phyloP scores from a whole-genome alignment of 2,797 vertebrate genomes.

The Aratinga solstitialis region DNA sequence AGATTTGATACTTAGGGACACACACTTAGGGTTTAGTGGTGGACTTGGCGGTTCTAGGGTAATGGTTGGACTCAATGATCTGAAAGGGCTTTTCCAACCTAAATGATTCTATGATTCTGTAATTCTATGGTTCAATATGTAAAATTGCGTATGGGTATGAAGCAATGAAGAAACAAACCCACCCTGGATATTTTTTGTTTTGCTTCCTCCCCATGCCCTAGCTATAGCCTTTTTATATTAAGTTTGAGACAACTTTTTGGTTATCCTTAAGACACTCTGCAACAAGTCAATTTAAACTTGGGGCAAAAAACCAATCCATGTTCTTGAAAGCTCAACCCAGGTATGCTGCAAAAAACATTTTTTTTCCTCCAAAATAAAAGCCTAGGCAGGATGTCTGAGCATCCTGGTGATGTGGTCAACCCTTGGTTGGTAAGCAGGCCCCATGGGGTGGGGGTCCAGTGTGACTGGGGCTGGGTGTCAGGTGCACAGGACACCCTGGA shows the following conservation, averaged over 20 bases:
- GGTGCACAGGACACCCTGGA: fast-evolving
- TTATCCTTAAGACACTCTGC: background rate
- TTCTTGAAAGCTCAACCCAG: background rate
- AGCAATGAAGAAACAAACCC: background rate
- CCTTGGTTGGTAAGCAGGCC: background rate
- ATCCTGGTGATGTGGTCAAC: background rate
- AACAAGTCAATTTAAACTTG: background rate
- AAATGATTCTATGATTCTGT: background rate
- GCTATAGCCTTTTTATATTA: background rate
- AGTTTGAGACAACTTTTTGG: background rate
- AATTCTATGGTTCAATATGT: background rate
- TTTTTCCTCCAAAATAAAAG: background rate
- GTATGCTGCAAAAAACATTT: fast-evolving
- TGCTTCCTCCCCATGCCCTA: background rate
- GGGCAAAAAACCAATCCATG: fast-evolving
- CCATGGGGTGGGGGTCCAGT: fast-evolving
- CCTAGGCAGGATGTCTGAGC: background rate
- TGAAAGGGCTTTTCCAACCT: background rate
- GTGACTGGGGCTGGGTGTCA: background rate
- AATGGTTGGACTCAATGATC: fast-evolving
- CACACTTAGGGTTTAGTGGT: background rate
- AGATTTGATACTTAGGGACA: too few species aligned
- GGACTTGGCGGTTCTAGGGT: background rate
- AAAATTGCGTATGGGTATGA: background rate
- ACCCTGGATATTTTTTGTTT: background rate